These are phyloP conservation scores for Diadema setosum DNA, from an alignment of 35 echinoderm and acorn worm species.

Conservation along the genomic window DNA sequence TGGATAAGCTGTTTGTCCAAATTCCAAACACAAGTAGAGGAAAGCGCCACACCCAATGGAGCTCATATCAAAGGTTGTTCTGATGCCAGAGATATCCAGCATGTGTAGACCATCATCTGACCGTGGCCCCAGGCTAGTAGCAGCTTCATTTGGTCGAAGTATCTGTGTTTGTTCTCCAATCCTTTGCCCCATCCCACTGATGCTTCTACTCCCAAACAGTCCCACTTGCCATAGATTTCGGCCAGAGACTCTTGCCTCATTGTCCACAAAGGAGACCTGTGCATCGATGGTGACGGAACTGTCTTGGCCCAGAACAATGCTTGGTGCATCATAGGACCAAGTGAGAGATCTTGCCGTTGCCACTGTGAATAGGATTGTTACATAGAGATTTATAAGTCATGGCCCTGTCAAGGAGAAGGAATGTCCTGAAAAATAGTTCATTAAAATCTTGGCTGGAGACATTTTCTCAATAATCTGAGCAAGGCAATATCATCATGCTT, in stretches of 20 bases:
- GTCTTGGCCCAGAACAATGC: slow-evolving; percentile 54
- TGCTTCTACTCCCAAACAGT: slow-evolving; percentile 67
- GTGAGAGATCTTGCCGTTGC: slow-evolving; percentile 52
- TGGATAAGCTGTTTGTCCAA: slow-evolving; percentile 48
- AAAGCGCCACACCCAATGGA: slow-evolving; percentile 57
- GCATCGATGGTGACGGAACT: slow-evolving; percentile 50
- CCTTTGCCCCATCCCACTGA: slow-evolving; percentile 41
- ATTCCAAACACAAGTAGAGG: slow-evolving; percentile 69
- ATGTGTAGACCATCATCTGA: neutral
- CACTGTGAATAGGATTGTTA: slow-evolving; percentile 10
- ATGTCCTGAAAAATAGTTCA: no score
- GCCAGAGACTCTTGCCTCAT: slow-evolving; percentile 26
- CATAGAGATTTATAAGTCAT: no score
- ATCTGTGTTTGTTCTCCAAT: slow-evolving; percentile 51
- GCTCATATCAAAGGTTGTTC: slow-evolving; percentile 63
- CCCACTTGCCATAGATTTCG: slow-evolving; percentile 58
- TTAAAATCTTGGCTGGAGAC: no score
- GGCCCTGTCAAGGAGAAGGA: no score
- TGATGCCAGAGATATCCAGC: slow-evolving; percentile 30
- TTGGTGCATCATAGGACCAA: slow-evolving; percentile 35
- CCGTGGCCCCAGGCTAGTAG: neutral
- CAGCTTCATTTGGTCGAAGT: slow-evolving; percentile 4
- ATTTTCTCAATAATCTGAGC: no score
- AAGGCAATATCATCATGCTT: no score
- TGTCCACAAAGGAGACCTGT: slow-evolving; percentile 44